These are phyloP conservation scores for Chesias legatella DNA, from an alignment of 2,888 invertebrate species.

Conservation along the genomic window DNA sequence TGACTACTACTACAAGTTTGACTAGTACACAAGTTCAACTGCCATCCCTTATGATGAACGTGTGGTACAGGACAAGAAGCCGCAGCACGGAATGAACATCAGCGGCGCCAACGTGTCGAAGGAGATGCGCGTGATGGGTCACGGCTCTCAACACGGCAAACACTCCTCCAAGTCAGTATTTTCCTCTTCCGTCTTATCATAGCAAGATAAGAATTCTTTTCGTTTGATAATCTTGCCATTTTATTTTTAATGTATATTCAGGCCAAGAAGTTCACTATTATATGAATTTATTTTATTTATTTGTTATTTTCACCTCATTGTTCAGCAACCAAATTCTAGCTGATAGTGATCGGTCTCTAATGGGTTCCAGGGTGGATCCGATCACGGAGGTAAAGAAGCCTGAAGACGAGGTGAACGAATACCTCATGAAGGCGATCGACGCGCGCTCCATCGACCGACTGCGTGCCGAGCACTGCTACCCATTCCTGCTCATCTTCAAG, in stretches of 20 bases:
- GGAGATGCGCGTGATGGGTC: conserved; percentile 95
- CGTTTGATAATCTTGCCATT: too few relatives aligned
- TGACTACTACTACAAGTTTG: too few relatives aligned
- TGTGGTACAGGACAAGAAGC: conserved; percentile 79
- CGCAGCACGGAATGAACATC: conserved; percentile 81
- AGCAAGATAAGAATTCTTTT: too few relatives aligned
- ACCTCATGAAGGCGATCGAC: conserved; percentile 96
- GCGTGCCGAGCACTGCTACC: conserved; percentile 92
- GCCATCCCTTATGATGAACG: neutral
- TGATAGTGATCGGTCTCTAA: too few relatives aligned
- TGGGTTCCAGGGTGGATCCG: conserved; percentile 82
- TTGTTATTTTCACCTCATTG: neutral
- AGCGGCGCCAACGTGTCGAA: conserved; percentile 92
- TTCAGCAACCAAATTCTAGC: too few relatives aligned
- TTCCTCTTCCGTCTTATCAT: too few relatives aligned
- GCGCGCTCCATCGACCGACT: conserved; percentile 95
- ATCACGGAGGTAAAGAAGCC: conserved; percentile 87
- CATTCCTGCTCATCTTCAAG: conserved; percentile 91
- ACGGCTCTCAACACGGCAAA: conserved; percentile 87
- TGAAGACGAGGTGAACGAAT: conserved; percentile 97
- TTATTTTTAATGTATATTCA: too few relatives aligned
- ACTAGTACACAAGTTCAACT: too few relatives aligned
- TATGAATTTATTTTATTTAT: too few relatives aligned
- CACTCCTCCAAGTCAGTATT: conserved; percentile 61
- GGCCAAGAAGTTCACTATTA: too few relatives aligned